Base-by-base conservation (phyloP, 2,113 vertebrate species). In the Festucalex cinctus region DNA sequence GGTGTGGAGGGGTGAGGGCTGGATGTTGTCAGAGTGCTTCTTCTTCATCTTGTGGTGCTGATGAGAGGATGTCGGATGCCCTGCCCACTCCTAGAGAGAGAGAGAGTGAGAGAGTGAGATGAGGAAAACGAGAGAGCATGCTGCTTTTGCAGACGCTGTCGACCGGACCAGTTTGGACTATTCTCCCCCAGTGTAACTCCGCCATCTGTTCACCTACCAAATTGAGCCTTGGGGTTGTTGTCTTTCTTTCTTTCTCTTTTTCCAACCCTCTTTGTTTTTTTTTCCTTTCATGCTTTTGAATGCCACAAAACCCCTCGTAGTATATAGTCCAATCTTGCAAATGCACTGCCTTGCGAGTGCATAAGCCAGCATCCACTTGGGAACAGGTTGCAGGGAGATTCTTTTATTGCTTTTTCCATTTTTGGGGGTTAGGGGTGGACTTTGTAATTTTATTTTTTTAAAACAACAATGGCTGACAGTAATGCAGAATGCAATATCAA, bases 401-500 rank as follows among this genome's bases (percentile, higher is more conserved):
- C 3, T 72, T 44, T 65, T 56, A 39, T n/a, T 20, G 9, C 49
- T 39, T 63, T 32, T 65, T 35, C 5, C 10, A 12, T 70, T 14
- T 75, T 71, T 69, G 75, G 67, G 73, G 59, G 65, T n/a, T n/a
- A n/a, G 69, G 10, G 10, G 22, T 63, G 64, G 74, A 54, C 62
- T 69, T 57, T 70, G 0, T 70, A 70, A 70, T 17, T 35, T 35
- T 48, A 70, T 70, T 37, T 4, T 32, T 32, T 10, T 49, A 7
- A 6, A 8, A 3, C 32, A 81, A 91, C 85, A 76, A 97, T 97
- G 95, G 92, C 94, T 77, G 94, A 95, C 80, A 82, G 88, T 63
- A 91, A 90, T 87, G 90, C 92, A 77, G 94, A 97, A 85, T 97
- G 95, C 86, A 97, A 95, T 90, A 97, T 97, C 87, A 96, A 95